phyloP scores from a whole-genome alignment of 2,888 invertebrate species.

The Hylaea fasciaria region DNA sequence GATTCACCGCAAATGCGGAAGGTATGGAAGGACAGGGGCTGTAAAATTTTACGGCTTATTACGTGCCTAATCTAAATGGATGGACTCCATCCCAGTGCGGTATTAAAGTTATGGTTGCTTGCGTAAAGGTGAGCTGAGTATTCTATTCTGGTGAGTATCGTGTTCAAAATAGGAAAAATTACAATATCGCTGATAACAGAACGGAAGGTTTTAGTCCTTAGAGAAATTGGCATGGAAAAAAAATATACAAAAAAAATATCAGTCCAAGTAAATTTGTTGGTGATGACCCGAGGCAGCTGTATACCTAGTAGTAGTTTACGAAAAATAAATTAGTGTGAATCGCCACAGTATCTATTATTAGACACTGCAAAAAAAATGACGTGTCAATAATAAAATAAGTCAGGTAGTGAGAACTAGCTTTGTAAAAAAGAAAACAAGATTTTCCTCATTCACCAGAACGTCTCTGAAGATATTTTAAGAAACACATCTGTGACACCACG shows the following conservation, averaged over 20 bases:
- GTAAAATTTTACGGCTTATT: conserved; percentile 51
- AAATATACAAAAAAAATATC: too few species aligned
- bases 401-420: too few species aligned
- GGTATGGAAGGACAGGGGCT: conserved; percentile 34
- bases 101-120: conserved; percentile 43
- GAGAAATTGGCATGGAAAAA: too few species aligned
- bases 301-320: too few species aligned
- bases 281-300: too few species aligned
- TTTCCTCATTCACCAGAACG: too few species aligned
- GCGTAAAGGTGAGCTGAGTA: conserved; percentile 37
- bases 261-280: neutral
- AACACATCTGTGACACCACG: conserved; percentile 20
- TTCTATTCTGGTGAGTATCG: conserved; percentile 26
- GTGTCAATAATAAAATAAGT: too few species aligned
- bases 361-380: too few species aligned
- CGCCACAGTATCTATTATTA: too few species aligned
- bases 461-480: neutral
- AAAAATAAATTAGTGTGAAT: too few species aligned
- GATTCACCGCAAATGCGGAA: conserved; percentile 33
- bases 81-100: conserved; percentile 42
- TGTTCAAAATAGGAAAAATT: conserved; percentile 7
- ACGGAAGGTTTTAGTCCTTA: too few species aligned
- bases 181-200: neutral
- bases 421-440: too few species aligned
- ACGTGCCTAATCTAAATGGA: conserved; percentile 50